Percentiles rank a stretch among this genome's conserved stretches.
These are phyloP conservation scores for Sebastes glaucus DNA, from an alignment of 2,797 vertebrate genomes.

Conservation along the genomic window DNA sequence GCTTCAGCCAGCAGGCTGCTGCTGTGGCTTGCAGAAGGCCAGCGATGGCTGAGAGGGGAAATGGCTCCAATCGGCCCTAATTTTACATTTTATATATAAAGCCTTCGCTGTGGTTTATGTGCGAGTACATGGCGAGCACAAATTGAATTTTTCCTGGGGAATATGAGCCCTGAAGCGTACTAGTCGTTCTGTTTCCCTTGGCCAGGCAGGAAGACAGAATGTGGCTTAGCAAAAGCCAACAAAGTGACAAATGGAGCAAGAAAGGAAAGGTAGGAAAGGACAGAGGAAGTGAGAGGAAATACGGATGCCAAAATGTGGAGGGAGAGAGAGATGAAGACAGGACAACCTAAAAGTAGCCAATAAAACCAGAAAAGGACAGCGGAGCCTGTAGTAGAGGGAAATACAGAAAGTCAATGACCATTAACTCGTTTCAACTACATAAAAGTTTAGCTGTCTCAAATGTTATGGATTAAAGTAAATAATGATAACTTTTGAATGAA, in stretches of 20 bases:
- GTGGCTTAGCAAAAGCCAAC: constrained; percentile 15
- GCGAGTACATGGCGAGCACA: constrained; percentile 46
- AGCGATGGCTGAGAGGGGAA: constrained; percentile 16
- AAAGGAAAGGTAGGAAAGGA: constrained; percentile 9
- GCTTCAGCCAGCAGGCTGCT: constrained; percentile 15
- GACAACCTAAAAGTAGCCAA: constrained; percentile 12
- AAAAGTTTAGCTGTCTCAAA: not conserved
- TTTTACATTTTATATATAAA: constrained; percentile 53
- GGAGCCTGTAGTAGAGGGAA: not conserved
- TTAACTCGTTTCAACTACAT: not conserved
- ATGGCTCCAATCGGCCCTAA: constrained; percentile 30
- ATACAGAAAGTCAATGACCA: not conserved
- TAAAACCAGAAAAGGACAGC: not conserved
- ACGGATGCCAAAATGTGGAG: not conserved
- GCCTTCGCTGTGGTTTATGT: constrained; percentile 61
- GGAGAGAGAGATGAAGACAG: not conserved
- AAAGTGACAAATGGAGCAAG: constrained; percentile 27
- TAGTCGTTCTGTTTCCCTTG: constrained; percentile 54
- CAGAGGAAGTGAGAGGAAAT: not conserved
- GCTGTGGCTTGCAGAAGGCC: constrained; percentile 18
- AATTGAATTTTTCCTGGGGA: constrained; percentile 72
- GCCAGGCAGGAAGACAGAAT: constrained; percentile 24
- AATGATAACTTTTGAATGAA: not conserved
- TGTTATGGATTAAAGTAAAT: not conserved
- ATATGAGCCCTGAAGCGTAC: constrained; percentile 41